Evolutionary conservation across 2,888 invertebrate species (phyloP), one percentile per base, ranked within the genome.

Genomic region (Ditula angustiorana): DNA sequence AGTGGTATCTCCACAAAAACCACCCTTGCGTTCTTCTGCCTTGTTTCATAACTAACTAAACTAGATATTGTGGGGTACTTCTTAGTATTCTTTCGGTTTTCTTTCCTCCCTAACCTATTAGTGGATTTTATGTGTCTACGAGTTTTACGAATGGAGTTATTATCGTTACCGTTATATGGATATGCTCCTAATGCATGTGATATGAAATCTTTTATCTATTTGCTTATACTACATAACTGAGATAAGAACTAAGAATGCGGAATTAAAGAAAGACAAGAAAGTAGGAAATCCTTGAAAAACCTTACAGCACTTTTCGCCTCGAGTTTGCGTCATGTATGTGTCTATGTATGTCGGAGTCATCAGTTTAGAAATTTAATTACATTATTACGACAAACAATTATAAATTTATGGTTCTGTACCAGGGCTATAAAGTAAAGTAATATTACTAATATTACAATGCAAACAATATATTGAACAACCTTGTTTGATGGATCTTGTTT

Each of bases 401-500:
- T 21, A 47, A 46, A 23, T 35, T 53, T 46, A 35, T 24, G 13
- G 37, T 13, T 41, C 10, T 28, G 53, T 21, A 26, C 26, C 26
- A 11, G n/a, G 37, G n/a, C 53, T 53, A 35, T 53, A 23, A 53
- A 53, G 33, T 35, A 21, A n/a, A n/a, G n/a, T n/a, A n/a, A n/a
- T n/a, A n/a, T n/a, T n/a, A n/a, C n/a, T n/a, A n/a, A 41, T 61
- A 35, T 46, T 8, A 47, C 44, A 30, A 57, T 57, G 35, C 5
- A 44, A 16, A 49, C 44, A 50, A 44, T 37, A 37, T 49, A 56
- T 56, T 21, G 16, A 47, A 56, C 24, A 46, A 23, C 56, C 26
- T 56, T 19, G 44, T 50, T 50, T 50, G n/a, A 57, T 62, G 30
- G 55, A 47, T 57, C 5, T 46, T 57, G 57, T 47, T 41, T 62